phyloP scores from a whole-genome alignment of 2,113 vertebrate species.

The Odocoileus virginianus region DNA sequence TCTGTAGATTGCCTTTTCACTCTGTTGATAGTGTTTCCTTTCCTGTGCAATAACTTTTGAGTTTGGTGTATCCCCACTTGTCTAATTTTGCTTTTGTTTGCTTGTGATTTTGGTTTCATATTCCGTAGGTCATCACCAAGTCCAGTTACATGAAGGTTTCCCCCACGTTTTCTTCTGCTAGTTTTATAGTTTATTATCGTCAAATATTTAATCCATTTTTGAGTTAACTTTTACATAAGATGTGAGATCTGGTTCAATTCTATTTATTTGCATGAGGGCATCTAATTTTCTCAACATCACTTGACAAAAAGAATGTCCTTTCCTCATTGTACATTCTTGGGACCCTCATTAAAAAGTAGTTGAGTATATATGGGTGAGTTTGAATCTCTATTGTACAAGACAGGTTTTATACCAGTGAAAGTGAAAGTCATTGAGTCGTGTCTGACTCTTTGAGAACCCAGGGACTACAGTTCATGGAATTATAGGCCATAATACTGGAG shows the following conservation, averaged over 20 bases:
- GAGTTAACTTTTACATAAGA: neutral
- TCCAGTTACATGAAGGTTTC: neutral
- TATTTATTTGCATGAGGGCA: neutral
- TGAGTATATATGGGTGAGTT: neutral
- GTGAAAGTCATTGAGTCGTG: neutral
- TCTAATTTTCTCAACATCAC: neutral
- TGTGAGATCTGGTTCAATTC: neutral
- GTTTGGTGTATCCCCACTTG: neutral
- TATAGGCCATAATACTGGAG: neutral
- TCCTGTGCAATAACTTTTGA: neutral
- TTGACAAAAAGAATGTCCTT: neutral
- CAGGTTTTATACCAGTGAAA: neutral
- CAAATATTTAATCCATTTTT: neutral
- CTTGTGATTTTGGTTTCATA: neutral
- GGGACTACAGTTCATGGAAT: neutral
- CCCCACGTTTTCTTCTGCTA: neutral
- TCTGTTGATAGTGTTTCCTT: neutral
- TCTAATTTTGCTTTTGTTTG: neutral
- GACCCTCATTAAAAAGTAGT: neutral
- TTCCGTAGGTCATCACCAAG: neutral
- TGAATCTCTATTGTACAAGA: neutral
- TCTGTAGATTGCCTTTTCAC: neutral
- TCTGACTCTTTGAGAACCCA: neutral
- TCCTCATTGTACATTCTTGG: neutral
- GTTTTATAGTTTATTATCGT: neutral